Evolutionary conservation across 2,797 vertebrate genomes (phyloP).

Genomic region (Microctenopoma lineatum): DNA sequence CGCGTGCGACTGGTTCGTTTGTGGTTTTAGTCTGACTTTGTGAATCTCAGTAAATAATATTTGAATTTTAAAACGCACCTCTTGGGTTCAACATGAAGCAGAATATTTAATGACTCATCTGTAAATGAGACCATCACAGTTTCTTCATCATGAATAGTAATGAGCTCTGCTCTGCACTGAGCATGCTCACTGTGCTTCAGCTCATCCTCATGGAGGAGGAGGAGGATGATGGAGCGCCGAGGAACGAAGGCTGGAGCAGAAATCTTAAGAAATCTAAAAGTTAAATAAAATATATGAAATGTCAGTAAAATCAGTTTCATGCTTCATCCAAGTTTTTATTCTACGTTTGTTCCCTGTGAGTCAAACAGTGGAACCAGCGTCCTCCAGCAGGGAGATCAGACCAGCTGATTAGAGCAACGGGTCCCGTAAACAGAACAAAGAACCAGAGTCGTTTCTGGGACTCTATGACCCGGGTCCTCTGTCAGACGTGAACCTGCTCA

Average conservation of each 20-base stretch:
- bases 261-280: no score
- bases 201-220: not conserved
- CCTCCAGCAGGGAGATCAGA: no score
- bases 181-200: constrained; percentile 1
- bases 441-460: no score
- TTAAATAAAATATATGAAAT: no score
- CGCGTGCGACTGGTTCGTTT: constrained; percentile 38
- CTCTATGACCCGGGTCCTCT: no score
- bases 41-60: constrained; percentile 73
- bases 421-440: no score
- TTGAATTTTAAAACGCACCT: constrained; percentile 74
- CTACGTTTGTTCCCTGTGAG: no score
- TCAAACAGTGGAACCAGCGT: no score
- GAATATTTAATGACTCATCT: constrained; percentile 76
- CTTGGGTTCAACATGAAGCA: constrained; percentile 77
- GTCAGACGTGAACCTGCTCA: no score
- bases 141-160: constrained; percentile 71
- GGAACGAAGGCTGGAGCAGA: not conserved
- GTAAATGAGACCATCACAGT: constrained; percentile 71
- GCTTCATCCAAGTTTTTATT: no score
- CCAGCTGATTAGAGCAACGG: no score
- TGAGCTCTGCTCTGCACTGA: constrained; percentile 39
- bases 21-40: constrained; percentile 68
- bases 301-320: no score
- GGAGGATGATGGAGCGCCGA: not conserved